Base-by-base conservation (phyloP, 2,888 invertebrate genomes). In the Hydrotaea diabolus region DNA sequence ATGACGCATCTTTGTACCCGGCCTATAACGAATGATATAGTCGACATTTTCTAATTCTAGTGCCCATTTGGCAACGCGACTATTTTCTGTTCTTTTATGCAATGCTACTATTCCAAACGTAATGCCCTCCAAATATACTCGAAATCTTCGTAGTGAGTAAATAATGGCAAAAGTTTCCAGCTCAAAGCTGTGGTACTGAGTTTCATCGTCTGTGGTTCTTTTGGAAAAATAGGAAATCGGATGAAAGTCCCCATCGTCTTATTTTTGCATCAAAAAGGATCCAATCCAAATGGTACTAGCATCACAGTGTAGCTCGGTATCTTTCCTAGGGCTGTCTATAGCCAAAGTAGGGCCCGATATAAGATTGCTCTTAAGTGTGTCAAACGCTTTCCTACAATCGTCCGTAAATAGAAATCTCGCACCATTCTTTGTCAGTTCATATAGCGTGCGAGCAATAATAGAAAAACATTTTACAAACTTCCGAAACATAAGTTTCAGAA, bases 51-150 rank as follows among this genome's bases (percentile, higher is more conserved):
- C 75, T 23, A 87, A 69, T 8, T 80, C 88, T 85, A 85, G 82
- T 88, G 86, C 90, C 90, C 74, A 89, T 46, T 86, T 74, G 49
- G 74, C 88, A 80, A 78, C 80, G 79, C 79, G 43, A 8, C 59
- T 59, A 31, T 76, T 76, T 9, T 76, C 11, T 0, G 31, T n/a
- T 36, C 71, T 76, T 26, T 74, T 83, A 0, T 69, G 36, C 23
- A 79, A 53, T 0, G 89, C 89, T 1, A 89, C 80, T 8, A 89
- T 87, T 66, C 85, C 87, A 83, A 90, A 89, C 31, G 71, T 71
- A 19, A 76, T 78, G 23, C 81, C 84, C 36, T n/a, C 71, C 76
- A 13, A 78, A 87, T 31, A 31, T 7, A 31, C 31, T 31, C 31
- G 31, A 43, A 90, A 78, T 11, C 89, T 87, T 2, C 88, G 86